Evolutionary conservation across 2,113 vertebrate species (phyloP).

Genomic region (Leptodactylus fuscus): DNA sequence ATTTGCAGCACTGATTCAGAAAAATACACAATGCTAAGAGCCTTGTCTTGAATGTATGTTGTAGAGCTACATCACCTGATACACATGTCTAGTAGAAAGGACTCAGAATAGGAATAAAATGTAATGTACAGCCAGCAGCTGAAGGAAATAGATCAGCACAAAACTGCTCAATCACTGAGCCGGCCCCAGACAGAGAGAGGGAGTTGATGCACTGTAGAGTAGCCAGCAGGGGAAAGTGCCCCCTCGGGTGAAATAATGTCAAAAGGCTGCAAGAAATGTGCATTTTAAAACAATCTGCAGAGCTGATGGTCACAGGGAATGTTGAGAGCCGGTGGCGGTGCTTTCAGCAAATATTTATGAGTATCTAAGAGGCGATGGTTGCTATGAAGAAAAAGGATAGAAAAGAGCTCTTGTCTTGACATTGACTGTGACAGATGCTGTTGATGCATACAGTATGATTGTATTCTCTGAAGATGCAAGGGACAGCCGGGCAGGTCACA

Average conservation of each 20-base stretch:
- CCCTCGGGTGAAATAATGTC: conserved; percentile 50
- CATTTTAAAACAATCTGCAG: conserved; percentile 40
- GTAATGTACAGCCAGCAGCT: conserved; percentile 22
- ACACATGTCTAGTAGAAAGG: background rate
- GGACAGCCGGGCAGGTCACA: conserved; percentile 1
- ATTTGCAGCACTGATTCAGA: background rate
- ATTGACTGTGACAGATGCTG: conserved; percentile 36
- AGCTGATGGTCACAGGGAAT: conserved; percentile 31
- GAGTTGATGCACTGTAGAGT: conserved; percentile 40
- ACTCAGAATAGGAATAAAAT: background rate
- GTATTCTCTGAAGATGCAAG: background rate
- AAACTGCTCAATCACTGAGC: background rate
- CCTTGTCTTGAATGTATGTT: background rate
- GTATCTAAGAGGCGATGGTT: conserved; percentile 16
- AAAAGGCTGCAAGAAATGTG: conserved; percentile 43
- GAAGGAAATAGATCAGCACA: conserved; percentile 38
- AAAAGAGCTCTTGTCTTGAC: conserved; percentile 21
- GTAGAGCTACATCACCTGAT: background rate
- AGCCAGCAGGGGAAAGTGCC: conserved; percentile 47
- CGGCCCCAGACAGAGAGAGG: background rate
- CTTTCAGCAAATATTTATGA: conserved; percentile 48
- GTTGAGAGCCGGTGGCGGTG: conserved; percentile 37
- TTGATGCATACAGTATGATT: conserved; percentile 36
- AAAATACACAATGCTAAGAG: background rate
- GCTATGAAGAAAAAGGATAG: conserved; percentile 1